Evolutionary conservation across 1,140 invertebrate species (phyloP).

Genomic region (Archivesica marissinica): DNA sequence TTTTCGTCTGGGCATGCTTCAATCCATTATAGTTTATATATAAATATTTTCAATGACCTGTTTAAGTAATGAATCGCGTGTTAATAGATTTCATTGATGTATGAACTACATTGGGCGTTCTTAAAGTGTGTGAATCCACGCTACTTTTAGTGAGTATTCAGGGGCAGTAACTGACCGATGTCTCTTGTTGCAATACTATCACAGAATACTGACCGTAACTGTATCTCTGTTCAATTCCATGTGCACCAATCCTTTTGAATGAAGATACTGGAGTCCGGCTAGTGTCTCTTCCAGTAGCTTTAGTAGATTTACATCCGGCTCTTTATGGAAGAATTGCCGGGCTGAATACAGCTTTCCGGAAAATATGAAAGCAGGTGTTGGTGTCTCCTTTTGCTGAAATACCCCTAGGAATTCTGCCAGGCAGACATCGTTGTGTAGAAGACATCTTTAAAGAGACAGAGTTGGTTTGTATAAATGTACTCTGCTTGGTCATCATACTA

Average conservation of each 20-base stretch:
- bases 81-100: too few relatives aligned
- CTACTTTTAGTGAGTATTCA: too few relatives aligned
- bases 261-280: conserved; percentile 67
- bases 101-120: too few relatives aligned
- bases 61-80: too few relatives aligned
- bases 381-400: conserved; percentile 25
- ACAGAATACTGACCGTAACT: conserved; percentile 20
- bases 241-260: conserved; percentile 58
- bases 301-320: conserved; percentile 25
- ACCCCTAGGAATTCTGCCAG: conserved; percentile 52
- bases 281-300: conserved; percentile 56
- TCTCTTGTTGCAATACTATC: background rate
- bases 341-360: conserved; percentile 64
- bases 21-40: too few relatives aligned
- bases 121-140: too few relatives aligned
- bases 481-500: background rate
- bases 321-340: conserved; percentile 36
- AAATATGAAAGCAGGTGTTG: conserved; percentile 65
- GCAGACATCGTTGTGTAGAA: conserved; percentile 45
- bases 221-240: conserved; percentile 53
- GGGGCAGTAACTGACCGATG: too few relatives aligned
- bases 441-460: conserved; percentile 38
- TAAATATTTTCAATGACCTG: too few relatives aligned
- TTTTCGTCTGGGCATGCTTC: too few relatives aligned
- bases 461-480: background rate